A percentile compares a stretch with the other conserved stretches of the same genome.
Conservation (phyloP, 2,888 invertebrate genomes). For the Drosophila quinaria region DNA sequence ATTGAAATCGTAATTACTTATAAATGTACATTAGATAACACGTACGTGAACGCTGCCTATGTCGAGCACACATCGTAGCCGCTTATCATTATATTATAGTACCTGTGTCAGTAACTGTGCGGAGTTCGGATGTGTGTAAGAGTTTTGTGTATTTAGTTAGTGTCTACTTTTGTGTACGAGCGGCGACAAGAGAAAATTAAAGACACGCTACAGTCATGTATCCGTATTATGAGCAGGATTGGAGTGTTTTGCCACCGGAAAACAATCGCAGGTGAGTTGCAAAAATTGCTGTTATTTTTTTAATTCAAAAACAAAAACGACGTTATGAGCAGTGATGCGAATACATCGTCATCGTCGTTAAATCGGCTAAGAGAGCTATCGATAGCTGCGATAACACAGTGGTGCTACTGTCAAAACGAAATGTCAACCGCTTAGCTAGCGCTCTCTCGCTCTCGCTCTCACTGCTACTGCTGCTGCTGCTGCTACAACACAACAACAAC, state of each 20-base stretch:
- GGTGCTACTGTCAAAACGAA: slow-evolving; percentile 52
- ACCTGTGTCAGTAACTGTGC: slow-evolving; percentile 21
- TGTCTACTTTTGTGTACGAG: slow-evolving; percentile 28
- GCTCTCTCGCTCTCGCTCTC: slow-evolving; percentile 69
- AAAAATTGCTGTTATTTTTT: slow-evolving; percentile 9
- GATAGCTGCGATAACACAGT: slow-evolving; percentile 48
- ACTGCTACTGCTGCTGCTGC: slow-evolving; percentile 35
- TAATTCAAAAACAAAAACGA: slow-evolving; percentile 27
- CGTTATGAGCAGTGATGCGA: slow-evolving; percentile 27
- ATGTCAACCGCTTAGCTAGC: slow-evolving; percentile 50
- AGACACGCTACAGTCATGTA: slow-evolving; percentile 72
- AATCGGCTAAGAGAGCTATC: slow-evolving; percentile 37
- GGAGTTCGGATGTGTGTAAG: slow-evolving; percentile 43
- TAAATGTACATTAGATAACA: slow-evolving; percentile 76
- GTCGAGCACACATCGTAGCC: slow-evolving; percentile 49
- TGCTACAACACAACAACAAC: slow-evolving; percentile 54
- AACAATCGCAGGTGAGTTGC: slow-evolving; percentile 92
- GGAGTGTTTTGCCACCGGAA: slow-evolving; percentile 94
- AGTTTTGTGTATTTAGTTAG: slow-evolving; percentile 48
- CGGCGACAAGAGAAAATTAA: slow-evolving; percentile 7
- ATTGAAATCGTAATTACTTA: slow-evolving; percentile 62
- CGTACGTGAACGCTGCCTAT: slow-evolving; percentile 43
- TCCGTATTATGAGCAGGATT: slow-evolving; percentile 91
- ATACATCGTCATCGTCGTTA: slow-evolving; percentile 16
- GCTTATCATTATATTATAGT: slow-evolving; percentile 64